Percentiles rank a stretch among this genome's conserved stretches.
Evolutionary conservation across 2,797 vertebrate species (phyloP).

Genomic region (Helicolenus hilgendorfi): DNA sequence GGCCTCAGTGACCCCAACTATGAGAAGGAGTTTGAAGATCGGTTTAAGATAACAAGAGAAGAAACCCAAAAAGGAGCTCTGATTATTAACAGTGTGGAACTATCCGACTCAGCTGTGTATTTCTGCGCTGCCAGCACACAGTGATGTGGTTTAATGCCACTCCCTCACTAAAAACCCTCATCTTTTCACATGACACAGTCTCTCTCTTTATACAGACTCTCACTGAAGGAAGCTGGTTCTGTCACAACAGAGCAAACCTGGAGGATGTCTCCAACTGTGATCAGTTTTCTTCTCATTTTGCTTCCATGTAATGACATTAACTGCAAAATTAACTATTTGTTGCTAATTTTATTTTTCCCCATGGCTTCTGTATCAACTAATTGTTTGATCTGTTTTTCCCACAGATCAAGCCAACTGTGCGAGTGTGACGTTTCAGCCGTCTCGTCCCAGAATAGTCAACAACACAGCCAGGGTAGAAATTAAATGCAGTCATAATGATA

Average conservation of each 20-base stretch:
- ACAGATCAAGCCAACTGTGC: conserved; percentile 27
- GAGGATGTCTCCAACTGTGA: conserved; percentile 14
- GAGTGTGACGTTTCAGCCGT: conserved; percentile 43
- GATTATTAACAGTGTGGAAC: neutral
- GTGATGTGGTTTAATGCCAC: neutral
- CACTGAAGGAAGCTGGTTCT: neutral
- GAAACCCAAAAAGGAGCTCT: neutral
- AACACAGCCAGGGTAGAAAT: conserved; percentile 11
- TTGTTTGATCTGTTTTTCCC: neutral
- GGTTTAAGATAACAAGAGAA: conserved; percentile 54
- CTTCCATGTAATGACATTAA: conserved; percentile 38
- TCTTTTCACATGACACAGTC: neutral
- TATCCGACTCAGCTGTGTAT: neutral
- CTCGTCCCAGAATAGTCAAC: conserved; percentile 14
- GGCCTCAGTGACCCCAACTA: neutral
- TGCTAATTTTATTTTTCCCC: neutral
- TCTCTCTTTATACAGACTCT: neutral
- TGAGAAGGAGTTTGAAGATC: conserved; percentile 31
- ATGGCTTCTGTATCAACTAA: rapidly evolving
- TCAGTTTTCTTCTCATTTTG: conserved; percentile 32
- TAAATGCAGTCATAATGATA: conserved; percentile 59
- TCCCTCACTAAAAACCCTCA: neutral
- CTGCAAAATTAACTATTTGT: neutral
- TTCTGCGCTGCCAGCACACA: neutral
- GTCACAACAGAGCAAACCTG: neutral